phyloP scores from a whole-genome alignment of 2,797 vertebrate species.

The Xenentodon cancila region DNA sequence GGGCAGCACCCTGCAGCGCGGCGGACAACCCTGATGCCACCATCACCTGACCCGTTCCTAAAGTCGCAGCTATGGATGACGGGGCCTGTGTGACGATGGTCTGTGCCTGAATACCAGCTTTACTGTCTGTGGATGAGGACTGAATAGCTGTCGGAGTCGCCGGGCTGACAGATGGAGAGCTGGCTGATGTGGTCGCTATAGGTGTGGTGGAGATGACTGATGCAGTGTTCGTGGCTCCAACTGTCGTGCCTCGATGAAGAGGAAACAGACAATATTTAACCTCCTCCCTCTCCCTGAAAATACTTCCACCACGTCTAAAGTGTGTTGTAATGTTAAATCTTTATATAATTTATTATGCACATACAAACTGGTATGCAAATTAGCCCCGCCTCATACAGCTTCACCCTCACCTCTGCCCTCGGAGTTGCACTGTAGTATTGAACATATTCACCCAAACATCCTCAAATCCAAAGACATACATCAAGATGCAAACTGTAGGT shows the following conservation, averaged over 20 bases:
- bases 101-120: slow-evolving; percentile 48
- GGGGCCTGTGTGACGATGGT: slow-evolving; percentile 88
- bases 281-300: not conserved
- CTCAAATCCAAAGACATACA: too few species aligned
- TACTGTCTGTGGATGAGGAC: slow-evolving; percentile 80
- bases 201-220: slow-evolving; percentile 96
- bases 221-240: slow-evolving; percentile 86
- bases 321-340: too few species aligned
- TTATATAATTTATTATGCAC: too few species aligned
- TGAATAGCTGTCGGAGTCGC: slow-evolving; percentile 81
- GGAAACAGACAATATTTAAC: not conserved
- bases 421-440: too few species aligned
- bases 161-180: slow-evolving; percentile 90
- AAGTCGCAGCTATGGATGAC: slow-evolving; percentile 83
- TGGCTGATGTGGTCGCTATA: slow-evolving; percentile 84
- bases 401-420: not conserved
- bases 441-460: too few species aligned
- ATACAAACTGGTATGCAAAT: not conserved
- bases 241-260: slow-evolving; percentile 85
- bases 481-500: too few species aligned
- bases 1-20: slow-evolving; percentile 90
- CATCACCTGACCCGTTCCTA: slow-evolving; percentile 94
- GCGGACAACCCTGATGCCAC: slow-evolving; percentile 90
- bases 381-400: not conserved
- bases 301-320: not conserved